Conservation (phyloP, 2,113 vertebrate species). For the Illadopsis cleaveri region DNA sequence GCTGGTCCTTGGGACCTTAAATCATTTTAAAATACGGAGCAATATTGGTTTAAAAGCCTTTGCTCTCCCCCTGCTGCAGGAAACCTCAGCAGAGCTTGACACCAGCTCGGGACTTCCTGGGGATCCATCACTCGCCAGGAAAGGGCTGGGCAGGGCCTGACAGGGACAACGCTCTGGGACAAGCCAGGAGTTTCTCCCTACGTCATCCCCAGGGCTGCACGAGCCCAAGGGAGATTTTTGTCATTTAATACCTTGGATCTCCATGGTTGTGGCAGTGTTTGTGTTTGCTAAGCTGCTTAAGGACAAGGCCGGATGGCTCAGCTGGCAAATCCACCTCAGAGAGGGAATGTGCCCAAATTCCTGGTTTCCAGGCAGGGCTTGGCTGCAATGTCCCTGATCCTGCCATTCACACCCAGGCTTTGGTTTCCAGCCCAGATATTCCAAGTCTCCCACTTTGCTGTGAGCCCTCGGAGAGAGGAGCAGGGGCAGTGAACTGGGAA, state of each 20-base stretch:
- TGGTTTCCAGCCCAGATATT: not conserved
- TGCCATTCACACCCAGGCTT: not conserved
- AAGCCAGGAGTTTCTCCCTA: not conserved
- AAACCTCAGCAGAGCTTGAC: constrained; percentile 26
- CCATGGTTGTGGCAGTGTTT: not conserved
- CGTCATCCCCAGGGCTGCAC: not conserved
- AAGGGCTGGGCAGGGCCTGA: not conserved
- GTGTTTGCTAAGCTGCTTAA: not conserved
- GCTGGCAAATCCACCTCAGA: not conserved
- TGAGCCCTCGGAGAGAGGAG: not conserved
- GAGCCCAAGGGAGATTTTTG: not conserved
- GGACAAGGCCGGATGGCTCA: not conserved
- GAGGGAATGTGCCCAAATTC: not conserved
- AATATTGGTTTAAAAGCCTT: constrained; percentile 59
- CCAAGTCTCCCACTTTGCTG: accelerated
- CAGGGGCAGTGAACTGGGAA: not conserved
- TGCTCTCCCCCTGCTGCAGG: not conserved
- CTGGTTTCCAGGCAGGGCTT: not conserved
- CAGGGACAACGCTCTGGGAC: not conserved
- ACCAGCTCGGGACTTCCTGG: not conserved
- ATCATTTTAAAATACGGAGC: constrained; percentile 51
- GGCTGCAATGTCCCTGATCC: not conserved
- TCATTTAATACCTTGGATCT: accelerated
- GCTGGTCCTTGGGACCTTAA: constrained; percentile 50
- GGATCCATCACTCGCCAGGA: not conserved